phyloP scores from a whole-genome alignment of 2,797 vertebrate species.

The Lophotriccus pileatus region DNA sequence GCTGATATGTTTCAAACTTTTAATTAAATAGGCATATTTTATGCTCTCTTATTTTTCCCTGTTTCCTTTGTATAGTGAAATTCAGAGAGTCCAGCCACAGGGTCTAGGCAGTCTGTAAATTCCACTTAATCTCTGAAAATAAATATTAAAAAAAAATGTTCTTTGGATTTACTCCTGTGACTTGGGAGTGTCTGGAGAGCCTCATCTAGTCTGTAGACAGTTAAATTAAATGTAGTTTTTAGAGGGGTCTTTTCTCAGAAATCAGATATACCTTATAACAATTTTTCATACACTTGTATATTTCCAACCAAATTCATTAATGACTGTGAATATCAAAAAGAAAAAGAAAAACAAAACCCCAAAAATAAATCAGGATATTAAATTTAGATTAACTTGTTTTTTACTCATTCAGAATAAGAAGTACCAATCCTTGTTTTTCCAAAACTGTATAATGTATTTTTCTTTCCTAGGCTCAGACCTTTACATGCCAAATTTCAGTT shows the following conservation, averaged over 20 bases:
- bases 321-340: background rate
- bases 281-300: background rate
- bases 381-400: background rate
- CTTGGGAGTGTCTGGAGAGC: background rate
- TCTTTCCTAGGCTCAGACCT: constrained; percentile 31
- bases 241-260: background rate
- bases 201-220: background rate
- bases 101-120: background rate
- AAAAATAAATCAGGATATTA: background rate
- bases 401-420: constrained; percentile 25
- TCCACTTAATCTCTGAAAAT: background rate
- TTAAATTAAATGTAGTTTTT: background rate
- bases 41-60: background rate
- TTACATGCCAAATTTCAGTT: constrained; percentile 6
- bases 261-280: background rate
- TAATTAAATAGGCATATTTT: background rate
- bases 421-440: background rate
- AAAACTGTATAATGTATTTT: background rate
- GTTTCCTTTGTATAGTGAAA: background rate
- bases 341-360: background rate
- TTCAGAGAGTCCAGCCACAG: background rate
- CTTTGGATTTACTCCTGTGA: background rate
- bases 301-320: background rate
- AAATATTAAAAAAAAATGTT: background rate
- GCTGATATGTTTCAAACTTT: background rate